Evolutionary conservation across 2,888 invertebrate species (phyloP).

Genomic region (Eucriotettix oculatus): DNA sequence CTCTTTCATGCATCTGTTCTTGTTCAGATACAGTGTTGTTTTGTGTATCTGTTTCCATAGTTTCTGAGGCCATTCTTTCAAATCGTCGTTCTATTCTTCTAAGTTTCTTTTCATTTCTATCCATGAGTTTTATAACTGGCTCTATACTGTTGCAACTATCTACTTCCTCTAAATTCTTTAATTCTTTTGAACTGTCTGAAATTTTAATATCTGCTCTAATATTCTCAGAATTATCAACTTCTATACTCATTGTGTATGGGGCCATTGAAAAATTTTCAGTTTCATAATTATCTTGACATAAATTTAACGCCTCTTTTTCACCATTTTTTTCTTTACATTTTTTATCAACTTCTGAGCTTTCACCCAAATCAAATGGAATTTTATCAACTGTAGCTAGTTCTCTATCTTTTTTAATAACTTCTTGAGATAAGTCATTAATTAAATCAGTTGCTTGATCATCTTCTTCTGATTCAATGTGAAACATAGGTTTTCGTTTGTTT

Average conservation of each 20-base stretch:
- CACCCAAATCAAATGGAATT: conserved; percentile 1
- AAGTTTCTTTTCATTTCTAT: conserved; percentile 26
- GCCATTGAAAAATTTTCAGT: conserved; percentile 7
- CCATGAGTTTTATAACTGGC: conserved; percentile 16
- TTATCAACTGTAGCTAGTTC: not conserved
- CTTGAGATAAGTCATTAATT: not conserved
- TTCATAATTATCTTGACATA: conserved; percentile 18
- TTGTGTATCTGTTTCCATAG: conserved; percentile 18
- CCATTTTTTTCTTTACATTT: conserved; percentile 18
- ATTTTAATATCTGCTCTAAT: conserved; percentile 9
- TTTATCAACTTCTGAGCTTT: conserved; percentile 14
- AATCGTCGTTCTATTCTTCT: conserved; percentile 31
- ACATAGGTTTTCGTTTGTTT: conserved; percentile 24
- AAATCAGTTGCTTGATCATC: conserved; percentile 14
- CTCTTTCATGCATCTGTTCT: conserved; percentile 24
- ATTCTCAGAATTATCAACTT: not conserved
- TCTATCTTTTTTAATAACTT: not conserved
- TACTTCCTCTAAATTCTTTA: not conserved
- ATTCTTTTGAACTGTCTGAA: not conserved
- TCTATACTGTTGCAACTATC: not conserved
- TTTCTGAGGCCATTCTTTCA: conserved; percentile 32
- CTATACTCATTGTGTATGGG: not conserved
- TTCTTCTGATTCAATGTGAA: conserved; percentile 30
- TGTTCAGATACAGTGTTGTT: conserved; percentile 23
- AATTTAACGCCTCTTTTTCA: conserved; percentile 6